A percentile compares a stretch with the other conserved stretches of the same genome.
Evolutionary conservation across 2,888 invertebrate genomes (phyloP).

Genomic region (Ectropis crepuscularia): DNA sequence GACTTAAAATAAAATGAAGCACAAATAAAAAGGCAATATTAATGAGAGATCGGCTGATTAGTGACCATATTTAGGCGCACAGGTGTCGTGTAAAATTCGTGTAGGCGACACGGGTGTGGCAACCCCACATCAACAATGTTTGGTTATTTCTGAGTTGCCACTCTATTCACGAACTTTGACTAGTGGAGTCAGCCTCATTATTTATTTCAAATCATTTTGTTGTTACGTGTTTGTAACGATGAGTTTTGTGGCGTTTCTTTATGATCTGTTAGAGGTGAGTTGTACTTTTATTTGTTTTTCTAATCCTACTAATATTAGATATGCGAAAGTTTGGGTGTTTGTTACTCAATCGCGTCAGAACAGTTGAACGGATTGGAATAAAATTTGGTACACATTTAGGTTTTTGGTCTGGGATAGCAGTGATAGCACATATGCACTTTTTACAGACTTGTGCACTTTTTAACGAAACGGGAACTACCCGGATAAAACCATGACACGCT

Average conservation of each 20-base stretch:
- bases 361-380: too few relatives aligned
- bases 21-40: conserved; percentile 35
- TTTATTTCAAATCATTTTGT: conserved; percentile 32
- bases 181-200: conserved; percentile 48
- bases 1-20: conserved; percentile 20
- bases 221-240: conserved; percentile 50
- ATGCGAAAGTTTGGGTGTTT: too few relatives aligned
- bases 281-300: background rate
- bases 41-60: conserved; percentile 46
- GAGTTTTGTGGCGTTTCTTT: conserved; percentile 75
- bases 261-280: conserved; percentile 74
- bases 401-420: too few relatives aligned
- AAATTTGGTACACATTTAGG: too few relatives aligned
- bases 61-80: conserved; percentile 42
- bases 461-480: too few relatives aligned
- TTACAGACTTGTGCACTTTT: too few relatives aligned
- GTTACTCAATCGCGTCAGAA: too few relatives aligned
- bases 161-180: conserved; percentile 58
- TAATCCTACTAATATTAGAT: background rate
- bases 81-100: conserved; percentile 44
- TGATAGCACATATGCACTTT: too few relatives aligned
- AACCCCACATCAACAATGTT: conserved; percentile 60
- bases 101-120: conserved; percentile 75
- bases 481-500: too few relatives aligned
- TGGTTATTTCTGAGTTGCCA: conserved; percentile 63